These are phyloP conservation scores for Arizona elegans DNA, from an alignment of 2,113 vertebrate species.

Conservation along the genomic window DNA sequence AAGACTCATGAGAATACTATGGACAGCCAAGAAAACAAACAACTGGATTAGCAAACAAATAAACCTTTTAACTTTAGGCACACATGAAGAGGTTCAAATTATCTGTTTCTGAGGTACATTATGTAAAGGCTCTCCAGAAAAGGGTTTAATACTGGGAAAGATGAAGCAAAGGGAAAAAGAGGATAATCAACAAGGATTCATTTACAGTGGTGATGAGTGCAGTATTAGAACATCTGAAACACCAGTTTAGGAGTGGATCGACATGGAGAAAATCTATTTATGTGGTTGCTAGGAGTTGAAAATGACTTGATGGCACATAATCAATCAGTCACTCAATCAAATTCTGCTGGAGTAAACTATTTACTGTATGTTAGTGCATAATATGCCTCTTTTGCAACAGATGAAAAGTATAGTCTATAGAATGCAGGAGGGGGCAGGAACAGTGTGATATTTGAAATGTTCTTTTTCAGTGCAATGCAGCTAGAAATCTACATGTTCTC, in stretches of 20 bases:
- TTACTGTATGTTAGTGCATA: neutral
- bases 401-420: neutral
- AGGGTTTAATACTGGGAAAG: neutral
- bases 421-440: neutral
- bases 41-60: neutral
- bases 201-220: neutral
- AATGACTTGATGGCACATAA: neutral
- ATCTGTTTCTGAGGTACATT: neutral
- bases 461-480: neutral
- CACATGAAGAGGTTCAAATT: neutral
- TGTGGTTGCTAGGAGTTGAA: neutral
- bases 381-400: neutral
- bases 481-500: neutral
- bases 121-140: neutral
- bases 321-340: neutral
- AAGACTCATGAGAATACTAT: neutral
- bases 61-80: neutral
- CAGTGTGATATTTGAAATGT: neutral
- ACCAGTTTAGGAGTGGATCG: neutral
- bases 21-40: neutral
- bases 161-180: neutral
- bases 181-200: neutral
- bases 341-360: neutral
- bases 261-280: neutral
- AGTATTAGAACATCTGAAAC: neutral